Conservation (phyloP, 2,113 vertebrate species). For the Bos indicus region DNA sequence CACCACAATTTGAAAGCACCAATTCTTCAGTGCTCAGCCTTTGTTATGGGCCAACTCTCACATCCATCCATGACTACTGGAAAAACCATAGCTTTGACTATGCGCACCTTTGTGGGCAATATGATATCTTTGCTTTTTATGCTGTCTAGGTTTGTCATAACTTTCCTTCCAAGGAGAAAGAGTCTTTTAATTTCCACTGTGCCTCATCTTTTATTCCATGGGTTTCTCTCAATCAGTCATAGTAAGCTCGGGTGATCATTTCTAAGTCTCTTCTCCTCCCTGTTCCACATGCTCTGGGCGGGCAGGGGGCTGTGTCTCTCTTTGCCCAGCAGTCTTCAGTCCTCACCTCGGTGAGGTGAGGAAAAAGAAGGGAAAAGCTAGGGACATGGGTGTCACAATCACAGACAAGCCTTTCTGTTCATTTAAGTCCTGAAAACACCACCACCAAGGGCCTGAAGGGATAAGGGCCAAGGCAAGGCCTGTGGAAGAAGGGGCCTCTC, state of each 20-base stretch:
- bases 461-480: not conserved
- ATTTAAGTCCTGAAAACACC: not conserved
- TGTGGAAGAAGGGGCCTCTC: not conserved
- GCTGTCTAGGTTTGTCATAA: not conserved
- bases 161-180: not conserved
- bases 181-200: not conserved
- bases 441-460: not conserved
- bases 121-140: not conserved
- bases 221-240: not conserved
- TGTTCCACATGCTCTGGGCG: not conserved
- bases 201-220: not conserved
- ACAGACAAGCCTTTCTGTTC: not conserved
- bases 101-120: not conserved
- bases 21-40: not conserved
- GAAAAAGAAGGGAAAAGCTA: not conserved
- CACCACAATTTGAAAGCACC: not conserved
- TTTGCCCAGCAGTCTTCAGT: not conserved
- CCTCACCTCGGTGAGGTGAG: not conserved
- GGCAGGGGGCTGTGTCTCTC: not conserved
- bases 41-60: not conserved
- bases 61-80: not conserved
- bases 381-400: not conserved
- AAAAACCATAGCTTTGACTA: not conserved
- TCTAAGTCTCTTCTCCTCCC: not conserved
- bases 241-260: not conserved